Percentiles rank a stretch among this genome's conserved stretches.
Conservation (phyloP, 2,797 vertebrate genomes). For the Ptychadena robeensis region DNA sequence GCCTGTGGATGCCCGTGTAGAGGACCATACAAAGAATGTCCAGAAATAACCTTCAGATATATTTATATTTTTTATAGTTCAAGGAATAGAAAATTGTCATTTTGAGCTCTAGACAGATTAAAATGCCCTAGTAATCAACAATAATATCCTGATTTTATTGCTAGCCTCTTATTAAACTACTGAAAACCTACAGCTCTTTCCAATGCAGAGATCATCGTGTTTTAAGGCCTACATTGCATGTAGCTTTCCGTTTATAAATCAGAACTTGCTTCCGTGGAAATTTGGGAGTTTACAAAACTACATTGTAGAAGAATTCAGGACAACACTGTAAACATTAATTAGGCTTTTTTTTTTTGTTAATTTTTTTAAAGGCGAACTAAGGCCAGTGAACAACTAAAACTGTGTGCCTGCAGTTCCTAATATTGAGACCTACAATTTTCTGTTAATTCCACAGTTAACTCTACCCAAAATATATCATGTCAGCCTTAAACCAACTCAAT, state of each 20-base stretch:
- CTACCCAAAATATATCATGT: too few species aligned
- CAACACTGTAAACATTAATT: too few species aligned
- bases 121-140: constrained; percentile 39
- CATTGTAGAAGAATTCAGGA: background rate
- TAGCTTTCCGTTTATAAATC: background rate
- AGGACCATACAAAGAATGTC: constrained; percentile 17
- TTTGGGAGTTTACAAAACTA: background rate
- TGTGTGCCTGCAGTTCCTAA: too few species aligned
- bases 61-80: constrained; percentile 44
- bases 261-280: background rate
- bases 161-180: constrained; percentile 39
- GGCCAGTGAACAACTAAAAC: too few species aligned
- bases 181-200: constrained; percentile 36
- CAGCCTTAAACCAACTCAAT: too few species aligned
- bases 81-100: constrained; percentile 43
- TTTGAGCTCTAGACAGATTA: constrained; percentile 19
- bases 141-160: constrained; percentile 18
- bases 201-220: constrained; percentile 23
- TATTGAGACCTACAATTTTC: too few species aligned
- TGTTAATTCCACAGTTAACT: too few species aligned
- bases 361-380: too few species aligned
- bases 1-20: constrained; percentile 22
- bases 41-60: constrained; percentile 36
- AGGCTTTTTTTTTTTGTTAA: background rate
- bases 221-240: constrained; percentile 37